A percentile compares a stretch with the other conserved stretches of the same genome.
Conservation (phyloP, 2,888 invertebrate species). For the Brachylomia viminalis region DNA sequence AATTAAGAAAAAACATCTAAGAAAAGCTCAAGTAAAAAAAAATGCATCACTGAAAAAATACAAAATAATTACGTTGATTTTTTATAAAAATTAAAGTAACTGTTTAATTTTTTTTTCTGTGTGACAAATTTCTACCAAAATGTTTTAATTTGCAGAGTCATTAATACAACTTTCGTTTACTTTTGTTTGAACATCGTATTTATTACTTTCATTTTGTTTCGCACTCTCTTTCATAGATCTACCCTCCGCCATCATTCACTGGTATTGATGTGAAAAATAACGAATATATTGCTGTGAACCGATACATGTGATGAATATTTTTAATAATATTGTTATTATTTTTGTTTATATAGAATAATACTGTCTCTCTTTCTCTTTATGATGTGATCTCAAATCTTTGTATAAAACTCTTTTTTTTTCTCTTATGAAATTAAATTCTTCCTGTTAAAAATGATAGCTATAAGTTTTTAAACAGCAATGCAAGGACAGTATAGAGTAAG, state of each 20-base stretch:
- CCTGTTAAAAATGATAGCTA: conserved; percentile 68
- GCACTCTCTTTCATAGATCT: conserved; percentile 57
- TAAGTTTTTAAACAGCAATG: conserved; percentile 76
- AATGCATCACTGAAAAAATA: neutral
- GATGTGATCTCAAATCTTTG: conserved; percentile 76
- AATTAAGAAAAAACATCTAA: neutral
- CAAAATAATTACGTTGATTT: conserved; percentile 50
- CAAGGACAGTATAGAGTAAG: conserved; percentile 85
- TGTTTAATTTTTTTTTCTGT: conserved; percentile 22
- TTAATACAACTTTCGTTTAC: conserved; percentile 43
- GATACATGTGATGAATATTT: conserved; percentile 70
- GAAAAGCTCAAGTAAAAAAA: neutral
- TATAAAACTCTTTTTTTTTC: conserved; percentile 71
- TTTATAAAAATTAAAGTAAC: conserved; percentile 55
- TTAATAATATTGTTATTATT: conserved; percentile 64
- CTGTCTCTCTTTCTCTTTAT: conserved; percentile 63
- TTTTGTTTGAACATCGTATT: conserved; percentile 59
- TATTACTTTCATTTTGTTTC: conserved; percentile 57
- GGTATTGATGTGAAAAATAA: conserved; percentile 60
- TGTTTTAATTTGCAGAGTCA: conserved; percentile 61
- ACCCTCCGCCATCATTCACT: conserved; percentile 67
- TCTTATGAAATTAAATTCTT: conserved; percentile 67
- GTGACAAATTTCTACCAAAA: neutral
- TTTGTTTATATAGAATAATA: conserved; percentile 67
- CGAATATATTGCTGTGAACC: conserved; percentile 73